Percentiles rank a stretch among this genome's conserved stretches.
phyloP scores from a whole-genome alignment of 2,888 invertebrate genomes.

The Caenorhabditis parvicauda region DNA sequence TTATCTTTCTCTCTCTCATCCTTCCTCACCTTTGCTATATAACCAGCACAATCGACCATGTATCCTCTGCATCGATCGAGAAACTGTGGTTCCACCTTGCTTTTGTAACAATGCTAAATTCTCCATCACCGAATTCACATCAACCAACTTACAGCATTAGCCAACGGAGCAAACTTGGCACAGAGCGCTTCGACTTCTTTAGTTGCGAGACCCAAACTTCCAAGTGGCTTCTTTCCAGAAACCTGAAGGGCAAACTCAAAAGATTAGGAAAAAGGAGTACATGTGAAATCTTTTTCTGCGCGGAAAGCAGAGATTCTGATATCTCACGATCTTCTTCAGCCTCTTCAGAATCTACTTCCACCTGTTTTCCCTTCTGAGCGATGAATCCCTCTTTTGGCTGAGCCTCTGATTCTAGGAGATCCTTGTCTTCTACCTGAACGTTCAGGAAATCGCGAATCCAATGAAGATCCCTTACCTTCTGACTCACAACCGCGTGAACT shows the following conservation, averaged over 20 bases:
- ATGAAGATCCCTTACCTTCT: background rate
- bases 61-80: conserved; percentile 49
- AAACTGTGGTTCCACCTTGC: conserved; percentile 39
- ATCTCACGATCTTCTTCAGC: too few relatives aligned
- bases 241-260: conserved; percentile 7
- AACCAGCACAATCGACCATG: conserved; percentile 39
- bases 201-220: conserved; percentile 28
- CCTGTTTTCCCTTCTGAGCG: conserved; percentile 27
- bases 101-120: conserved; percentile 45
- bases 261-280: background rate
- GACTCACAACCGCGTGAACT: conserved; percentile 14
- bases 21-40: conserved; percentile 20
- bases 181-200: conserved; percentile 38
- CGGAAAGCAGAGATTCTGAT: conserved; percentile 10
- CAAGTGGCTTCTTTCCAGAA: conserved; percentile 25
- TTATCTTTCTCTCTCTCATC: too few relatives aligned
- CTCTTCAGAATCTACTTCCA: conserved; percentile 25
- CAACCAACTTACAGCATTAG: conserved; percentile 25
- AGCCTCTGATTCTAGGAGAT: background rate
- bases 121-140: background rate
- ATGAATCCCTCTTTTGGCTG: conserved; percentile 23
- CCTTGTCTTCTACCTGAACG: conserved; percentile 6
- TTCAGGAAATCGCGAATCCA: too few relatives aligned
- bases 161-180: conserved; percentile 41
- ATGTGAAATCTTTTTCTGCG: conserved; percentile 18